Base-by-base conservation (phyloP, 1,140 invertebrate genomes). In the Condylostylus longicornis region DNA sequence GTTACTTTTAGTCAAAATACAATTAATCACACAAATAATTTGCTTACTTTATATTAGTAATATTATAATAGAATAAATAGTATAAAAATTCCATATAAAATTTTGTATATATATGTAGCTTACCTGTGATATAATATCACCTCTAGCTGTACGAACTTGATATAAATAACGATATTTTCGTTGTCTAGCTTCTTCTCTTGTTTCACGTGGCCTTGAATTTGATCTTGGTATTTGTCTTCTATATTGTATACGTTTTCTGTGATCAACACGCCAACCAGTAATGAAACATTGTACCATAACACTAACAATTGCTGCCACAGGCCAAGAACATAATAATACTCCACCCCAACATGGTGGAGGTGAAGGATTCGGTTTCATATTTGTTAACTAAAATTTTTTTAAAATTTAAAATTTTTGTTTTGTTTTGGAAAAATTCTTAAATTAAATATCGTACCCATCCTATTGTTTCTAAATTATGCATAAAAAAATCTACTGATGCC, bases 111-210 rank as follows among this genome's bases (percentile, higher is more conserved):
- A 39, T 32, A 33, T 29, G 18, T 7, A 22, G 49, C 43, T 54
- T 49, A 77, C 82, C 72, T 88, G 84, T 46, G 82, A 84, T 38
- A 90, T 85, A 46, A 88, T 80, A 65, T 89, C 85, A 12, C 85
- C 85, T 46, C 87, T 82, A 21, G 81, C 79, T 10, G 83, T 82
- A 43, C 85, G 69, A 39, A 87, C 80, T 66, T 89, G 84, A 66
- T 89, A 90, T 42, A 90, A 63, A 56, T 90, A 87, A 36, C 84
- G 68, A 57, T 88, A 89, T 58, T 84, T 82, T 47, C 80, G 77
- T 50, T 83, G 79, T 27, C 74, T 65, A 55, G 82, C 71, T 61
- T 84, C 79, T 37, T 79, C 79, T 42, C 76, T 65, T 28, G 76
- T 74, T 50, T 81, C 74, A 35, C 78, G 69, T 3, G 72, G 56